Evolutionary conservation across 2,888 invertebrate species (phyloP).

Genomic region (Marronus borbonicus): DNA sequence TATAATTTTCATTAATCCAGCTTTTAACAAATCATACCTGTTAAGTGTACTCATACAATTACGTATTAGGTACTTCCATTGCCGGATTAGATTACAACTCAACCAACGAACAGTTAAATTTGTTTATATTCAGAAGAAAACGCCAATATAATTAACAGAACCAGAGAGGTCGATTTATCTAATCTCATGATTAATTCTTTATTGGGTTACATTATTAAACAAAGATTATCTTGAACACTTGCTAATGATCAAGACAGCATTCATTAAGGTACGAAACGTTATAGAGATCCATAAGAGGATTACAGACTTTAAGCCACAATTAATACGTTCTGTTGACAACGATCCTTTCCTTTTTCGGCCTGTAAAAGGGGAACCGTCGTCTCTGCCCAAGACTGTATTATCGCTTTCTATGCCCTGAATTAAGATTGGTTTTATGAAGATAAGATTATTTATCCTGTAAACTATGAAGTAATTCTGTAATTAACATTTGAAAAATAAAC

Average conservation of each 20-base stretch:
- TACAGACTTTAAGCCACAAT: constrained; percentile 13
- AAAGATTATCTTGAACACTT: constrained; percentile 20
- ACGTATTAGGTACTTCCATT: too few species aligned
- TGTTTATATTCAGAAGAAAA: background rate
- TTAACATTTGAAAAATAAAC: too few species aligned
- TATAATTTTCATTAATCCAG: too few species aligned
- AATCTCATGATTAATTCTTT: constrained; percentile 25
- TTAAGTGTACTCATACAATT: too few species aligned
- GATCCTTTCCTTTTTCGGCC: constrained; percentile 3
- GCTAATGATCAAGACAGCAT: constrained; percentile 25
- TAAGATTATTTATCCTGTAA: background rate
- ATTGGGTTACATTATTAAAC: constrained; percentile 24
- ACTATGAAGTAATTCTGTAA: background rate
- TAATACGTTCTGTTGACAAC: constrained; percentile 25
- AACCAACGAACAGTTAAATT: background rate
- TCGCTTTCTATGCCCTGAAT: background rate
- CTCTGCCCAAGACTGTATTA: background rate
- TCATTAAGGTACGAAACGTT: constrained; percentile 19
- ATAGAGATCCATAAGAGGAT: constrained; percentile 25
- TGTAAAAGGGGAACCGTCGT: background rate
- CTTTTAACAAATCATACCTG: too few species aligned
- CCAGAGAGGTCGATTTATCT: constrained; percentile 11
- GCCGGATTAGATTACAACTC: background rate
- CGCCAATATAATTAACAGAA: background rate
- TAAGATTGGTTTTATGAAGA: background rate